These are phyloP conservation scores for Urocyon cinereoargenteus DNA, from an alignment of 2,797 vertebrate genomes.

Conservation along the genomic window DNA sequence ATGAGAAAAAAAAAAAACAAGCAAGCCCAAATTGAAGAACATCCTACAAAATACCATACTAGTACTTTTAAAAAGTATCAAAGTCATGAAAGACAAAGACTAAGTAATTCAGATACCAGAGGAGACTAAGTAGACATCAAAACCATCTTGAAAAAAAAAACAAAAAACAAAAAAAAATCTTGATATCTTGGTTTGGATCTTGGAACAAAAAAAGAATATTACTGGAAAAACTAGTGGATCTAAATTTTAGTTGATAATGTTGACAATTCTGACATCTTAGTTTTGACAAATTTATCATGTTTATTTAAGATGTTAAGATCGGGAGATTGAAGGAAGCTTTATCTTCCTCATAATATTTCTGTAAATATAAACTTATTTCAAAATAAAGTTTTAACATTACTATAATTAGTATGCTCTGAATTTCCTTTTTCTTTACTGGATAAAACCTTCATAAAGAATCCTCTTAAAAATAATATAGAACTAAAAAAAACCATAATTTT, in stretches of 20 bases:
- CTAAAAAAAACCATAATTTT: not conserved
- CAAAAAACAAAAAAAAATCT: not conserved
- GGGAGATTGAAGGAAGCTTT: not conserved
- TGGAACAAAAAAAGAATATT: not conserved
- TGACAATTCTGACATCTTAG: not conserved
- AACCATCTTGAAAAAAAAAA: not conserved
- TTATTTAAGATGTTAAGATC: not conserved
- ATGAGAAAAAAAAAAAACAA: conserved; percentile 1
- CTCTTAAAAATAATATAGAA: not conserved
- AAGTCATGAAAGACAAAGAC: not conserved
- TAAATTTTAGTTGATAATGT: not conserved
- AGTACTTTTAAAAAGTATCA: not conserved
- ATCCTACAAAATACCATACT: not conserved
- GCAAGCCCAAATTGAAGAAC: not conserved
- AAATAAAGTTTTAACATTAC: not conserved
- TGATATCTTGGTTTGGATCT: not conserved
- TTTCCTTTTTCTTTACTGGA: not conserved
- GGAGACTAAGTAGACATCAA: not conserved
- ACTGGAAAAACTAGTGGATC: not conserved
- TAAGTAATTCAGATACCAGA: not conserved
- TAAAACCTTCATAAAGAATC: not conserved
- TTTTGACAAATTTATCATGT: not conserved
- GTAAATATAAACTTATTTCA: not conserved
- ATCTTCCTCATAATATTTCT: not conserved
- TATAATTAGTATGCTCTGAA: not conserved